These are phyloP conservation scores for Perdita meconis DNA, from an alignment of 2,888 invertebrate species.

Conservation along the genomic window DNA sequence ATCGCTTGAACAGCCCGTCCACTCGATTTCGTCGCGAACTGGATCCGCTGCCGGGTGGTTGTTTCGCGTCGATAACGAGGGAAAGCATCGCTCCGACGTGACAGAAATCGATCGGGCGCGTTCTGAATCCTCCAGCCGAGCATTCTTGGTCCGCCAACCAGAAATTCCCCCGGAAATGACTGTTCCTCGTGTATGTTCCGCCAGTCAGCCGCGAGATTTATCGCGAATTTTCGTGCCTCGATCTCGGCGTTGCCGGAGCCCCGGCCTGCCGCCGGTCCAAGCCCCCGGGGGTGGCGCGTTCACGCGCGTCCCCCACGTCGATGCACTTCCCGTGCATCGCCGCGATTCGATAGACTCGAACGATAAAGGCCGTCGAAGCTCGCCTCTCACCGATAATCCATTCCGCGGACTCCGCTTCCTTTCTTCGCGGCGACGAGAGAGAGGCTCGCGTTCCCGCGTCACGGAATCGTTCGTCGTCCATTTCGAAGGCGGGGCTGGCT, in stretches of 20 bases:
- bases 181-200: conserved; percentile 70
- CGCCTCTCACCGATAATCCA: conserved; percentile 31
- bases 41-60: neutral
- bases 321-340: conserved; percentile 43
- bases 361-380: conserved; percentile 41
- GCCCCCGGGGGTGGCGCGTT: no score
- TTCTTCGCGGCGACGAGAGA: neutral
- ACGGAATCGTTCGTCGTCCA: neutral
- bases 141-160: conserved; percentile 38
- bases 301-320: conserved; percentile 2
- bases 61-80: conserved; percentile 44
- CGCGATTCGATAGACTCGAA: conserved; percentile 27
- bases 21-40: neutral
- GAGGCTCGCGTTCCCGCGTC: neutral
- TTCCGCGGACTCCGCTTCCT: conserved; percentile 7
- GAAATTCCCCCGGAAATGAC: conserved; percentile 71
- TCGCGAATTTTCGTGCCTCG: conserved; percentile 71
- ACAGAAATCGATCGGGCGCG: conserved; percentile 55
- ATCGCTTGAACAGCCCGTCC: no score
- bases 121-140: conserved; percentile 8
- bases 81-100: conserved; percentile 27
- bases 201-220: conserved; percentile 70
- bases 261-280: no score
- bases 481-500: neutral
- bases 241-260: conserved; percentile 51